Evolutionary conservation across 1,140 invertebrate genomes (phyloP).

Genomic region (Drosophila pandora): DNA sequence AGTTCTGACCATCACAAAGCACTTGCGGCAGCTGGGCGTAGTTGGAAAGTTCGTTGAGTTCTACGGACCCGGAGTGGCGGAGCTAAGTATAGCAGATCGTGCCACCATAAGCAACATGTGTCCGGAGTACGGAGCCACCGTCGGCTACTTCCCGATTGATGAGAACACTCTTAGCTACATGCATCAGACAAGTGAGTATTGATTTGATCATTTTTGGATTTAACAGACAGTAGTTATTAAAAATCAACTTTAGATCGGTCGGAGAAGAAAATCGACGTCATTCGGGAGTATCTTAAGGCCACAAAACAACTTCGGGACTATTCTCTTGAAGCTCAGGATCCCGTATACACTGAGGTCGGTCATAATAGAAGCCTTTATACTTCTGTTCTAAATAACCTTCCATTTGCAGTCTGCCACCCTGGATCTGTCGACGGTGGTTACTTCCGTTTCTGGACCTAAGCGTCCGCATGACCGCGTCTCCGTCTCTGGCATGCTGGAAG

Average conservation of each 20-base stretch:
- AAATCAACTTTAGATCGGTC: constrained; percentile 88
- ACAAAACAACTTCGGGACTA: constrained; percentile 95
- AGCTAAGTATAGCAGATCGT: constrained; percentile 96
- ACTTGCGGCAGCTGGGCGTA: constrained; percentile 96
- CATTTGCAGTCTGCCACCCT: constrained; percentile 89
- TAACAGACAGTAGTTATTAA: background rate
- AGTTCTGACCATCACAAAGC: constrained; percentile 98
- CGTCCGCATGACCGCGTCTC: constrained; percentile 97
- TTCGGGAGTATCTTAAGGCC: constrained; percentile 92
- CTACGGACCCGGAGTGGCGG: constrained; percentile 95
- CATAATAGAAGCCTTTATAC: background rate
- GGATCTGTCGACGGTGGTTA: constrained; percentile 94
- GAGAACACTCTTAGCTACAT: constrained; percentile 93
- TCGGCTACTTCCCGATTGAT: constrained; percentile 98
- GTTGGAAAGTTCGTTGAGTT: constrained; percentile 99
- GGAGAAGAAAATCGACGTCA: constrained; percentile 91
- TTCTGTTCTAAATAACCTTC: background rate
- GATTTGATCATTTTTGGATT: background rate
- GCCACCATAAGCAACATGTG: constrained; percentile 99
- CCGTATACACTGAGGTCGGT: constrained; percentile 91
- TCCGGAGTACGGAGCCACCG: constrained; percentile 98
- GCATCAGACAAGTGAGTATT: constrained; percentile 91
- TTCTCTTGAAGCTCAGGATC: constrained; percentile 90
- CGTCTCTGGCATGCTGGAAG: constrained; percentile 94
- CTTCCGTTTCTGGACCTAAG: constrained; percentile 98